These are phyloP conservation scores for Hylaea fasciaria DNA, from an alignment of 2,888 invertebrate species.

Conservation along the genomic window DNA sequence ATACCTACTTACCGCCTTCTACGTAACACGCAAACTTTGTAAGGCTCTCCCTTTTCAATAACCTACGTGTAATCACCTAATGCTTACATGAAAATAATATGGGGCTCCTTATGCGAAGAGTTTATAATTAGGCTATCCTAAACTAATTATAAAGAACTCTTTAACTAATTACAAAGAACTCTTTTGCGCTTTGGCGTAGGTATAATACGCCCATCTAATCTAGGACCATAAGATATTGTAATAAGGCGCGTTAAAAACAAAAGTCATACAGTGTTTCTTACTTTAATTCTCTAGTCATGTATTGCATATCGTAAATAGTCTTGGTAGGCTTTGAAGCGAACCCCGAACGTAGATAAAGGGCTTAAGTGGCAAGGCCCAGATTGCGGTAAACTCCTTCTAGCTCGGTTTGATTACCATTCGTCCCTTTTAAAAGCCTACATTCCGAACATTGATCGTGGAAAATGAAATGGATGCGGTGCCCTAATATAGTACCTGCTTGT, in stretches of 20 bases:
- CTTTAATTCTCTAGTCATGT: not conserved
- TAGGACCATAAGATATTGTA: too few species aligned
- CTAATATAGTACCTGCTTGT: not conserved
- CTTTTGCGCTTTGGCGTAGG: too few species aligned
- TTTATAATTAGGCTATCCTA: too few species aligned
- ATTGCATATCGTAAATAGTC: constrained; percentile 1
- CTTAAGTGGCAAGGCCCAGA: constrained; percentile 65
- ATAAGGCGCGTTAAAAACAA: too few species aligned
- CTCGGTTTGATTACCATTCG: constrained; percentile 74
- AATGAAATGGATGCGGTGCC: constrained; percentile 51
- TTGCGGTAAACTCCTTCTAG: constrained; percentile 69
- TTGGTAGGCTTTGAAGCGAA: constrained; percentile 22
- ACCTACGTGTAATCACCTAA: constrained; percentile 19
- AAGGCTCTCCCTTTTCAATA: constrained; percentile 51
- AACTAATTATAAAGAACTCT: too few species aligned
- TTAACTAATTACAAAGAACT: too few species aligned
- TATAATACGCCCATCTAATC: too few species aligned
- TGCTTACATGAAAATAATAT: not conserved
- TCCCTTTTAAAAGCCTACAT: constrained; percentile 67
- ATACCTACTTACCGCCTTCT: constrained; percentile 45
- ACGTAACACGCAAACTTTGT: constrained; percentile 48
- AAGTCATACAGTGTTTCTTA: too few species aligned
- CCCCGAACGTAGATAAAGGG: constrained; percentile 53
- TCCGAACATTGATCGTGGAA: constrained; percentile 45
- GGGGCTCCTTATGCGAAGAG: too few species aligned